Conservation (phyloP, 1,140 invertebrate genomes). For the Bombus impatiens region DNA sequence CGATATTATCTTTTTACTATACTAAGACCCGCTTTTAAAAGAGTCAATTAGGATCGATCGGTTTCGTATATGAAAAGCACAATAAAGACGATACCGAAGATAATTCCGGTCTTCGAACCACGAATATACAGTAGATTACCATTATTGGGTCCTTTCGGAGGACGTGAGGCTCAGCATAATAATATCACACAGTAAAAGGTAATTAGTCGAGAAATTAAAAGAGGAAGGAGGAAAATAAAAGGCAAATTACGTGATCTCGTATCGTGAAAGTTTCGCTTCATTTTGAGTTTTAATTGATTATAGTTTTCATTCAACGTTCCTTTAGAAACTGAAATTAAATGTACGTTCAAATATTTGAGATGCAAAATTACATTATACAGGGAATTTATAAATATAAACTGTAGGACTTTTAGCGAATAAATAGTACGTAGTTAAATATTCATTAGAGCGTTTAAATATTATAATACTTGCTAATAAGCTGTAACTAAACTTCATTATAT, state of each 20-base stretch:
- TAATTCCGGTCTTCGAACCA: neutral
- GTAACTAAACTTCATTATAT: too few relatives aligned
- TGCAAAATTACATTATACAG: too few relatives aligned
- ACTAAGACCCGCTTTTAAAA: too few relatives aligned
- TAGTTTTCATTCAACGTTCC: too few relatives aligned
- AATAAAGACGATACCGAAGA: neutral
- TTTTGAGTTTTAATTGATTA: neutral
- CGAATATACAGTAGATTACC: neutral
- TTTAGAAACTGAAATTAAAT: too few relatives aligned
- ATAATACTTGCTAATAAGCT: too few relatives aligned
- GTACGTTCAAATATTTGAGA: too few relatives aligned
- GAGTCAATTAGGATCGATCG: neutral
- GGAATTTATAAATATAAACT: too few relatives aligned
- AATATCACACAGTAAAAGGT: neutral
- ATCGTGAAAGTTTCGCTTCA: neutral
- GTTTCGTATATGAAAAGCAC: neutral
- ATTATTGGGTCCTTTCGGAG: neutral
- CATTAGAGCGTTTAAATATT: too few relatives aligned
- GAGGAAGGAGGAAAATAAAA: neutral
- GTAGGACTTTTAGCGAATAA: too few relatives aligned
- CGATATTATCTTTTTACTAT: too few relatives aligned
- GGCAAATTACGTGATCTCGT: neutral
- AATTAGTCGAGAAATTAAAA: constrained; percentile 5
- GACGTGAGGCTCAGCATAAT: neutral
- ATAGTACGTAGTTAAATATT: too few relatives aligned